Conservation (phyloP, 2,797 vertebrate genomes). For the Danionella dracula region DNA sequence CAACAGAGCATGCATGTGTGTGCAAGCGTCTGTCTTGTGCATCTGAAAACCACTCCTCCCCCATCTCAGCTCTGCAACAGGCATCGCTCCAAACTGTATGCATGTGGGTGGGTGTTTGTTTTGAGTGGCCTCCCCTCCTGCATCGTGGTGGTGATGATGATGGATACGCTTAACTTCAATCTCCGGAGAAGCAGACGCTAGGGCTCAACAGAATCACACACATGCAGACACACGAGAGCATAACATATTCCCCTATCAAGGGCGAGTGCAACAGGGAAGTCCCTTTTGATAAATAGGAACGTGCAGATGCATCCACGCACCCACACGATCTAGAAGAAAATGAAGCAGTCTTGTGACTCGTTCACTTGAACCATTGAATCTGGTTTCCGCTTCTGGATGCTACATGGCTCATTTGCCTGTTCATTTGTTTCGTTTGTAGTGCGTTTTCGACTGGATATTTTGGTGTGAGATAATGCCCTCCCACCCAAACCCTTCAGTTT, state of each 20-base stretch:
- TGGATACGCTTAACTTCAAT: conserved; percentile 52
- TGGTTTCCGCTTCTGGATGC: conserved; percentile 33
- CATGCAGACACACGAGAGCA: conserved; percentile 49
- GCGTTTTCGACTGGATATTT: conserved; percentile 28
- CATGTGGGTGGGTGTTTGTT: conserved; percentile 16
- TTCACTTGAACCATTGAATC: conserved; percentile 36
- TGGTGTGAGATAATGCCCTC: conserved; percentile 11
- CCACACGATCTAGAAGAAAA: conserved; percentile 47
- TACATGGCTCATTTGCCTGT: conserved; percentile 36
- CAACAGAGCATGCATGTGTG: conserved; percentile 18
- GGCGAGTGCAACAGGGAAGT: conserved; percentile 52
- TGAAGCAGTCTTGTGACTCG: conserved; percentile 25
- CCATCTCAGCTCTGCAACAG: conserved; percentile 39
- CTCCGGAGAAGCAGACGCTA: conserved; percentile 48
- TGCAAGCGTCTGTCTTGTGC: conserved; percentile 20
- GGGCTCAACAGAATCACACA: conserved; percentile 40
- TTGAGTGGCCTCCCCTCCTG: conserved; percentile 40
- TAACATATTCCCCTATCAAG: conserved; percentile 42
- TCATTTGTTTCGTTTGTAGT: conserved; percentile 11
- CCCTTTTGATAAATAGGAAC: conserved; percentile 2
- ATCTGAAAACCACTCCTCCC: conserved; percentile 26
- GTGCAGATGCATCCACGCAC: conserved; percentile 13
- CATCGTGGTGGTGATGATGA: conserved; percentile 51
- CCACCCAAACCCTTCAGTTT: neutral
- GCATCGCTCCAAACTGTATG: conserved; percentile 48